These are phyloP conservation scores for Sarcophaga peregrina DNA, from an alignment of 1,140 invertebrate species.

Conservation along the genomic window DNA sequence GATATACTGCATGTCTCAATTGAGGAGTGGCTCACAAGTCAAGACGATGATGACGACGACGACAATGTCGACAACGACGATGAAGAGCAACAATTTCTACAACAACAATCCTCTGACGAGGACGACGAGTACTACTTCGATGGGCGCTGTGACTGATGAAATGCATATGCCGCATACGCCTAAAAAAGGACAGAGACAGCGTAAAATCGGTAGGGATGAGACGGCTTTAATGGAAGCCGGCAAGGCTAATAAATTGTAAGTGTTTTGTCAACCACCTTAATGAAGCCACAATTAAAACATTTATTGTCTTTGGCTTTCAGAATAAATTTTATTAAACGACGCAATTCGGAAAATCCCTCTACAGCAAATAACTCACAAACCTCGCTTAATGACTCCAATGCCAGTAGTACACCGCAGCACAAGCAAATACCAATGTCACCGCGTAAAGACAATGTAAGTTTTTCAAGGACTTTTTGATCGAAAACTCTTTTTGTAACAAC, in stretches of 20 bases:
- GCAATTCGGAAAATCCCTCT: conserved; percentile 64
- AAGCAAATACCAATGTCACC: conserved; percentile 65
- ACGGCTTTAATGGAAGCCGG: conserved; percentile 52
- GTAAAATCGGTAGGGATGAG: conserved; percentile 51
- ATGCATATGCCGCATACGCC: conserved; percentile 43
- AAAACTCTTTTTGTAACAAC: too few relatives aligned
- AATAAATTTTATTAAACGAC: conserved; percentile 69
- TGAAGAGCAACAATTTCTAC: conserved; percentile 44
- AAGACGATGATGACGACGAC: conserved; percentile 56
- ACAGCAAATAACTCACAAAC: conserved; percentile 65
- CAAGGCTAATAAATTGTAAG: conserved; percentile 62
- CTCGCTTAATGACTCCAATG: conserved; percentile 61
- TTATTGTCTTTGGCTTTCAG: conserved; percentile 52
- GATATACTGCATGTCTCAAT: conserved; percentile 67
- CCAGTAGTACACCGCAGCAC: conserved; percentile 55
- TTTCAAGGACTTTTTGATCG: background rate
- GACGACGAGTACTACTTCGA: conserved; percentile 62
- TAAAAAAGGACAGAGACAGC: conserved; percentile 49
- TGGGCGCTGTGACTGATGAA: conserved; percentile 51
- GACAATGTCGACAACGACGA: conserved; percentile 46
- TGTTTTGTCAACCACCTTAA: background rate
- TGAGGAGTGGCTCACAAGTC: conserved; percentile 65
- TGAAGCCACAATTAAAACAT: background rate
- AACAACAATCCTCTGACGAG: conserved; percentile 44
- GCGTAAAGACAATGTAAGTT: conserved; percentile 67